Conservation (phyloP, 2,888 invertebrate species). For the Fabriciana adippe region DNA sequence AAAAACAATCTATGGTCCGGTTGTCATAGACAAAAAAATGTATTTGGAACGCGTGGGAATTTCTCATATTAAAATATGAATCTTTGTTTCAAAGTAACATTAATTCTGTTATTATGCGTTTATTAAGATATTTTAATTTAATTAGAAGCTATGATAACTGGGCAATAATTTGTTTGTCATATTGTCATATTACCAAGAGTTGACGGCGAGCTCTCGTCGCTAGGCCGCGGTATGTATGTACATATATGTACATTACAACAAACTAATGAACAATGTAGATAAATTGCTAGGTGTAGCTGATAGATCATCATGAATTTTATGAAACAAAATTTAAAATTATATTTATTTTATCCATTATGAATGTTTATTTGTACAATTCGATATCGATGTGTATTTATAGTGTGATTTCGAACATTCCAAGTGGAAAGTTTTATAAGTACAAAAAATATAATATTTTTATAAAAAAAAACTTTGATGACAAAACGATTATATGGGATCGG, state of each 20-base stretch:
- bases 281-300: slow-evolving; percentile 49
- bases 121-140: slow-evolving; percentile 4
- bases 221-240: slow-evolving; percentile 36
- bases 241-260: slow-evolving; percentile 61
- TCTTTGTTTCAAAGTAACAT: slow-evolving; percentile 17
- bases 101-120: slow-evolving; percentile 9
- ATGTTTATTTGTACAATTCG: slow-evolving; percentile 56
- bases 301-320: slow-evolving; percentile 55
- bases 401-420: slow-evolving; percentile 80
- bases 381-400: slow-evolving; percentile 63
- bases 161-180: slow-evolving; percentile 21
- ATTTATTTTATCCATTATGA: slow-evolving; percentile 65
- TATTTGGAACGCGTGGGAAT: slow-evolving; percentile 15
- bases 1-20: slow-evolving; percentile 11
- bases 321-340: slow-evolving; percentile 61
- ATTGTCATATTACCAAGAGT: slow-evolving; percentile 29
- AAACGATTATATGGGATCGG: slow-evolving; percentile 66
- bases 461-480: slow-evolving; percentile 59
- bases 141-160: slow-evolving; percentile 2
- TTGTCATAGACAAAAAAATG: slow-evolving; percentile 10
- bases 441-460: slow-evolving; percentile 82
- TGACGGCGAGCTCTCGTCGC: slow-evolving; percentile 19
- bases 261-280: slow-evolving; percentile 68
- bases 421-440: slow-evolving; percentile 78
- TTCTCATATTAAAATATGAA: slow-evolving; percentile 9